These are phyloP conservation scores for Alosa alosa DNA, from an alignment of 2,113 vertebrate species.

Conservation along the genomic window DNA sequence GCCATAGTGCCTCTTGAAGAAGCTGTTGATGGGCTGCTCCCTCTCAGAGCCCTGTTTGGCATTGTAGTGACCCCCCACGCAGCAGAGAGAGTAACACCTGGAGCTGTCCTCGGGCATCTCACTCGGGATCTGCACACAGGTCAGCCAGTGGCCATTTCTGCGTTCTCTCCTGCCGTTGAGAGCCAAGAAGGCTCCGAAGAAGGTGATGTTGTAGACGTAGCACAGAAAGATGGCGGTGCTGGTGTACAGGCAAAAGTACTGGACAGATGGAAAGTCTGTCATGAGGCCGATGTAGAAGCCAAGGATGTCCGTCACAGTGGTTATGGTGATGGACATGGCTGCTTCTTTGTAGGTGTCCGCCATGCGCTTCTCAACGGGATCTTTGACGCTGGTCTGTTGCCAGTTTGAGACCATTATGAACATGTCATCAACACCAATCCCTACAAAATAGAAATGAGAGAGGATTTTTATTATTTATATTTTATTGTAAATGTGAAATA, in stretches of 20 bases:
- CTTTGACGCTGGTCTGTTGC: constrained; percentile 69
- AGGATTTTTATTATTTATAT: background rate
- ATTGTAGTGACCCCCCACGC: constrained; percentile 58
- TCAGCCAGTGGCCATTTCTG: constrained; percentile 73
- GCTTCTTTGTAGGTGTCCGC: constrained; percentile 72
- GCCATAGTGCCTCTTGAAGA: constrained; percentile 71
- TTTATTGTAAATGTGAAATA: background rate
- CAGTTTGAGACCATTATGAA: constrained; percentile 83
- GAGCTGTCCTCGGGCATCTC: constrained; percentile 13
- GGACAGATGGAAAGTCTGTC: constrained; percentile 73
- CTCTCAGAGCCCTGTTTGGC: constrained; percentile 46
- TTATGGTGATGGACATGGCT: constrained; percentile 81
- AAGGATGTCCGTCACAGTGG: constrained; percentile 77
- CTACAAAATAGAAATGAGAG: constrained; percentile 51
- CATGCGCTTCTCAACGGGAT: constrained; percentile 59
- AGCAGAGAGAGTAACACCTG: constrained; percentile 58
- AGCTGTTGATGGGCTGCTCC: constrained; percentile 56
- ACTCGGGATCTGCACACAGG: constrained; percentile 59
- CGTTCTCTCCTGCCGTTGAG: constrained; percentile 72
- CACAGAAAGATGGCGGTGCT: constrained; percentile 78
- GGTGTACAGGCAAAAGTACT: constrained; percentile 79
- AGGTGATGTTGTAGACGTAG: constrained; percentile 80
- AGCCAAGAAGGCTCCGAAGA: constrained; percentile 76
- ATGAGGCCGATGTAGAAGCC: constrained; percentile 80
- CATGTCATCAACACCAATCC: constrained; percentile 84